phyloP scores from a whole-genome alignment of 2,888 invertebrate genomes.

The Yponomeuta malinellus region DNA sequence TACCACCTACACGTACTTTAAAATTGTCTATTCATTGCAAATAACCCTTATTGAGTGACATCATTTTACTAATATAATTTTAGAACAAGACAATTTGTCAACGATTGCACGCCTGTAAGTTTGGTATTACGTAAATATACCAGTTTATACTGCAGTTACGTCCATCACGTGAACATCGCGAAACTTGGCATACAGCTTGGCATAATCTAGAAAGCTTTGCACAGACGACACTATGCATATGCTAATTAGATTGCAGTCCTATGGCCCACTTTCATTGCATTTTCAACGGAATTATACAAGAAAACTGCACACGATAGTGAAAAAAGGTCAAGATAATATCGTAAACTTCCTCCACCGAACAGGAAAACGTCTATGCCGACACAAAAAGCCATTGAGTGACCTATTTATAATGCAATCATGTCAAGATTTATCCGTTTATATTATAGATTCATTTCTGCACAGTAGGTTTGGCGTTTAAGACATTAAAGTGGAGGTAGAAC shows the following conservation, averaged over 20 bases:
- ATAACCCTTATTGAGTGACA: constrained; percentile 10
- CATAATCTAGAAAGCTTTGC: constrained; percentile 21
- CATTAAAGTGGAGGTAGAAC: too few species aligned
- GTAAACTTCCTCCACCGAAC: background rate
- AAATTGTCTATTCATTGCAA: constrained; percentile 15
- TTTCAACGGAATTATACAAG: constrained; percentile 31
- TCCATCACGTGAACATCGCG: background rate
- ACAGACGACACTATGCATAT: constrained; percentile 49
- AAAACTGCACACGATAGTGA: background rate
- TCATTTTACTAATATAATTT: constrained; percentile 1
- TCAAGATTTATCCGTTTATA: too few species aligned
- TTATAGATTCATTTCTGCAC: too few species aligned
- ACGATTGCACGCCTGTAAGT: background rate
- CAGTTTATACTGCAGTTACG: background rate
- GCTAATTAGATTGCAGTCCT: constrained; percentile 54
- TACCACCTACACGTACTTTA: constrained; percentile 4
- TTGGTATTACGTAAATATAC: background rate
- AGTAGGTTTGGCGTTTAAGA: too few species aligned
- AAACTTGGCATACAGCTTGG: background rate
- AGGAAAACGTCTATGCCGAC: background rate
- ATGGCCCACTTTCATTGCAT: constrained; percentile 43
- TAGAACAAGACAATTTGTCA: background rate
- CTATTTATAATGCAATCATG: too few species aligned
- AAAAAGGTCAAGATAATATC: constrained; percentile 10
- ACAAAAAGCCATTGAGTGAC: background rate